These are phyloP conservation scores for Venustaconcha ellipsiformis DNA, from an alignment of 1,140 invertebrate species.

Conservation along the genomic window DNA sequence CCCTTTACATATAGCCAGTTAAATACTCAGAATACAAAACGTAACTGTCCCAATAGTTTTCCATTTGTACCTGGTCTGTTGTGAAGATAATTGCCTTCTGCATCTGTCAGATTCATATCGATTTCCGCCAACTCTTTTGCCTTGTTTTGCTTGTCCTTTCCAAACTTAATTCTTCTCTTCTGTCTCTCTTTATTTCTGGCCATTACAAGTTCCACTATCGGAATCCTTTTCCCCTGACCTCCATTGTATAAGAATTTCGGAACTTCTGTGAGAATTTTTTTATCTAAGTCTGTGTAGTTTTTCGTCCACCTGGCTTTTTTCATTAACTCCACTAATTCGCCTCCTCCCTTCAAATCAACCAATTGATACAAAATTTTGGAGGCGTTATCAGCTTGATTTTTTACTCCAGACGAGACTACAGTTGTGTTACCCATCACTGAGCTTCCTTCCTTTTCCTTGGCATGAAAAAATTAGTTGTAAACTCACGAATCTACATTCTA, in stretches of 20 bases:
- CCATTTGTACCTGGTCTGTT: conserved; percentile 47
- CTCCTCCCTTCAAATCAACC: conserved; percentile 78
- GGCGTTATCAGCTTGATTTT: conserved; percentile 57
- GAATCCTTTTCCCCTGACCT: conserved; percentile 89
- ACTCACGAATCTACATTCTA: not conserved
- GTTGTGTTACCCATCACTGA: conserved; percentile 57
- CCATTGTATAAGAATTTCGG: conserved; percentile 94
- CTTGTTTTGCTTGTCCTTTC: conserved; percentile 52
- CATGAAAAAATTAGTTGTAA: not conserved
- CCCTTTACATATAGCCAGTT: not conserved
- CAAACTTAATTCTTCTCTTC: conserved; percentile 43
- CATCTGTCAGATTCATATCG: conserved; percentile 52
- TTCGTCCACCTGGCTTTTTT: conserved; percentile 75
- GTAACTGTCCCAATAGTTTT: not conserved
- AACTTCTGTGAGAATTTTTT: conserved; percentile 81
- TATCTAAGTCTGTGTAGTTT: conserved; percentile 72
- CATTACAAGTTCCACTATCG: conserved; percentile 87
- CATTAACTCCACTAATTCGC: conserved; percentile 92
- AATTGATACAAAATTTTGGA: conserved; percentile 60
- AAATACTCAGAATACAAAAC: not conserved
- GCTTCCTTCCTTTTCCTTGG: not conserved
- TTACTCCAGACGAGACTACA: conserved; percentile 58
- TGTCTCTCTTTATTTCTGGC: conserved; percentile 78
- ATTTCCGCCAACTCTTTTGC: conserved; percentile 52
- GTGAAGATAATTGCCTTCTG: conserved; percentile 41